Conservation (phyloP, 2,797 vertebrate genomes). For the Cyclura pinguis region DNA sequence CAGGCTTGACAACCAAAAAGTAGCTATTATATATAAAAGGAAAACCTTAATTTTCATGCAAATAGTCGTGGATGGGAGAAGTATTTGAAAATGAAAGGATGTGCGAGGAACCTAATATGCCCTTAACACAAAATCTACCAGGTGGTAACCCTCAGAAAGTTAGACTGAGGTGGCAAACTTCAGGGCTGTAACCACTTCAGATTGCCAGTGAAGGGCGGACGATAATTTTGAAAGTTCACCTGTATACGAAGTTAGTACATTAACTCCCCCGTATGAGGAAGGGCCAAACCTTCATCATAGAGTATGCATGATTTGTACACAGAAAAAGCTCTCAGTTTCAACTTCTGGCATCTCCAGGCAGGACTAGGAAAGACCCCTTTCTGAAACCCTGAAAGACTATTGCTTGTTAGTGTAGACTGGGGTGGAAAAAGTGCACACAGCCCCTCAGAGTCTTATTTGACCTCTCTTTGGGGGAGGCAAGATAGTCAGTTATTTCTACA, state of each 20-base stretch:
- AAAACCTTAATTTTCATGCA: no score
- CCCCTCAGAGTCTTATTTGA: no score
- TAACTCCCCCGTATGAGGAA: not conserved
- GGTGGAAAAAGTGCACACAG: no score
- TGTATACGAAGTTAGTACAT: not conserved
- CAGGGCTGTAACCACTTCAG: not conserved
- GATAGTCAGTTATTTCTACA: no score
- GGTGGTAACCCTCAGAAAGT: not conserved
- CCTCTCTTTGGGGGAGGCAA: no score
- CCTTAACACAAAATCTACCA: not conserved
- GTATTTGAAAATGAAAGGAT: not conserved
- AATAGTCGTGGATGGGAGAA: no score
- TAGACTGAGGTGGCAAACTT: not conserved
- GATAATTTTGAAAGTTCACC: not conserved
- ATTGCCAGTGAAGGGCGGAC: not conserved
- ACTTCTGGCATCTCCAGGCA: not conserved
- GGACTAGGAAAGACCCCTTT: not conserved
- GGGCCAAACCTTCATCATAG: not conserved
- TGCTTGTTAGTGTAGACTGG: not conserved
- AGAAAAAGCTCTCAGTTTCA: not conserved
- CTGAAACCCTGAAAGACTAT: not conserved
- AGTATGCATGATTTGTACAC: no score
- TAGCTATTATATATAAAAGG: no score
- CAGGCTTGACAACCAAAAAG: no score
- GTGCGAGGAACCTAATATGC: no score